Evolutionary conservation across 2,113 vertebrate genomes (phyloP).

Genomic region (Forbesichthys agassizii): DNA sequence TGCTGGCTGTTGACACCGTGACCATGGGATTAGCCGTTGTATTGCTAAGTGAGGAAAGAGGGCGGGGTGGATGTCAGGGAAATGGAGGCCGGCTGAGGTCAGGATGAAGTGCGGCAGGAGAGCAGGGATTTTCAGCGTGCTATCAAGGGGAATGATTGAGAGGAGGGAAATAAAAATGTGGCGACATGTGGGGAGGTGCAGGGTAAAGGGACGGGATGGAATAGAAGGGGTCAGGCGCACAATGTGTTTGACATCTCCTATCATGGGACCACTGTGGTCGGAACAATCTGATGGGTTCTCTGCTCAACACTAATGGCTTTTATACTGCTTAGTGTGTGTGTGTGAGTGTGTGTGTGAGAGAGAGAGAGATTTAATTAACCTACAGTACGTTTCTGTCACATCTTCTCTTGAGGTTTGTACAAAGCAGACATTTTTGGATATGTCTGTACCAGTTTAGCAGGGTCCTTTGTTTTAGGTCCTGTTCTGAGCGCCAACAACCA

Average conservation of each 20-base stretch:
- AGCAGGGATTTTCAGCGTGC: constrained; percentile 6
- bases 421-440: no score
- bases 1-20: constrained; percentile 10
- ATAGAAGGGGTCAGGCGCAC: constrained; percentile 11
- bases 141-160: constrained; percentile 11
- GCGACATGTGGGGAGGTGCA: neutral
- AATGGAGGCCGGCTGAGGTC: neutral
- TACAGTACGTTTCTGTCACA: no score
- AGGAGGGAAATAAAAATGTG: neutral
- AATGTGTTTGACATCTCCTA: constrained; percentile 35
- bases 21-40: neutral
- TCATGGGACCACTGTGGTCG: constrained; percentile 33
- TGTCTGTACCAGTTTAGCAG: no score
- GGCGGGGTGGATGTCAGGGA: constrained; percentile 1
- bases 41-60: neutral
- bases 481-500: neutral
- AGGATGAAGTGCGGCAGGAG: neutral
- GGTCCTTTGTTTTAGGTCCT: no score
- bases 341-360: constrained; percentile 3
- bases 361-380: no score
- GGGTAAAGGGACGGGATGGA: constrained; percentile 21
- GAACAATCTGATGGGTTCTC: constrained; percentile 42
- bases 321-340: constrained; percentile 12
- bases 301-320: constrained; percentile 56
- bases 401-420: no score